Evolutionary conservation across 1,140 invertebrate genomes (phyloP), one percentile per base, ranked within the genome.

Genomic region (Drosophila cardini): DNA sequence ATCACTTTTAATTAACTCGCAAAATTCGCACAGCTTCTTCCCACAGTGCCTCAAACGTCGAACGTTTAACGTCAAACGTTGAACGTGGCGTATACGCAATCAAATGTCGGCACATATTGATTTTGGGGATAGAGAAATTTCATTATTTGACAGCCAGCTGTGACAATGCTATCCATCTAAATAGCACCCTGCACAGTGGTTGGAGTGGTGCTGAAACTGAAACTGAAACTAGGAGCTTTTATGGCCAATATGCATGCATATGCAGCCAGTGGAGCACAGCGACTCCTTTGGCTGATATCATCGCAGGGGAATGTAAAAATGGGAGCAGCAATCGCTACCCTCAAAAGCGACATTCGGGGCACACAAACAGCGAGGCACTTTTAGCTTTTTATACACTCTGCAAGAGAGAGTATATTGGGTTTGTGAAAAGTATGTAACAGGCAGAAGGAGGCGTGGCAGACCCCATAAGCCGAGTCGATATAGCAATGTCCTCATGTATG

Each of bases 161-260:
- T 43, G 70, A 30, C 50, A 7, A 5, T 16, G 43, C 34, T 56
- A 53, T 8, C 55, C 48, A 72, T 68, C 55, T 63, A 68, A 68
- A 53, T 38, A 21, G 63, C 60, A 40, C 16, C 55, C 38, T 16
- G 38, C 52, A 55, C 36, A 40, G 53, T n/a, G 46, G 11, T 26
- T 26, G 38, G 21, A 26, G 21, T 26, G 21, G 1, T 5, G 5
- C 4, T 26, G 21, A 26, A 26, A 26, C 4, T 26, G 21, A 26
- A 26, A 26, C 9, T 11, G n/a, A 16, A 58, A 26, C 13, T 34
- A 30, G 26, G 52, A 50, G 11, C 62, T 30, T 57, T 72, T 46
- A 72, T 72, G 69, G 69, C 69, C 69, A 72, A 64, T 57, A 72
- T 72, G 69, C 69, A 71, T 52, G 50, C 50, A 55, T 52, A 63